Evolutionary conservation across 2,888 invertebrate species (phyloP).

Genomic region (Bombylius discolor): DNA sequence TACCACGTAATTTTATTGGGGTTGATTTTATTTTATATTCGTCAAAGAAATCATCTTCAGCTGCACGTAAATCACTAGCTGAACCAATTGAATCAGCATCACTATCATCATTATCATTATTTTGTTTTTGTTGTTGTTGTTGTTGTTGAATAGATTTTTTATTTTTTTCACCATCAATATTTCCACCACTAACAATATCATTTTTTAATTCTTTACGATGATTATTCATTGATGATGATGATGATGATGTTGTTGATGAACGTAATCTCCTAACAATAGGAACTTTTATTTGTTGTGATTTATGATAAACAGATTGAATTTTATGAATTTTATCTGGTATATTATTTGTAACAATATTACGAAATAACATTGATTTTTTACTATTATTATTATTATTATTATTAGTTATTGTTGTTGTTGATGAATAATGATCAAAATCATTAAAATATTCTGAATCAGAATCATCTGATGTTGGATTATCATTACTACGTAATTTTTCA

Average conservation of each 20-base stretch:
- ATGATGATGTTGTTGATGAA: constrained; percentile 18
- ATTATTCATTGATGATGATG: no score
- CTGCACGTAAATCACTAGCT: constrained; percentile 53
- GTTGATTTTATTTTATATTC: constrained; percentile 30
- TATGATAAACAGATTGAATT: constrained; percentile 40
- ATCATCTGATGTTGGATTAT: constrained; percentile 43
- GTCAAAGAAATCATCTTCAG: constrained; percentile 39
- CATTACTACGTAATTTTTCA: constrained; percentile 55
- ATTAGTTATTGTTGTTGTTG: no score
- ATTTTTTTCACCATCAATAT: constrained; percentile 4
- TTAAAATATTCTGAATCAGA: constrained; percentile 38
- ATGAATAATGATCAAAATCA: constrained; percentile 14
- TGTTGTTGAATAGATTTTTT: constrained; percentile 3
- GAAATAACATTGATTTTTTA: constrained; percentile 32
- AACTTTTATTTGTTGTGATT: constrained; percentile 29
- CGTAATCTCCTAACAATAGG: constrained; percentile 39
- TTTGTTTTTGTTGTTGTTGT: constrained; percentile 22
- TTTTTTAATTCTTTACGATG: constrained; percentile 24
- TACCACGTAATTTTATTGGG: constrained; percentile 15
- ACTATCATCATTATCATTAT: constrained; percentile 31
- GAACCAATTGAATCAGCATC: constrained; percentile 60
- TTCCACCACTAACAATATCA: constrained; percentile 8
- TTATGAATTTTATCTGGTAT: constrained; percentile 42
- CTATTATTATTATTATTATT: constrained; percentile 15
- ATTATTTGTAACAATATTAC: constrained; percentile 39